phyloP scores from a whole-genome alignment of 2,113 vertebrate genomes.

The Misgurnus anguillicaudatus region DNA sequence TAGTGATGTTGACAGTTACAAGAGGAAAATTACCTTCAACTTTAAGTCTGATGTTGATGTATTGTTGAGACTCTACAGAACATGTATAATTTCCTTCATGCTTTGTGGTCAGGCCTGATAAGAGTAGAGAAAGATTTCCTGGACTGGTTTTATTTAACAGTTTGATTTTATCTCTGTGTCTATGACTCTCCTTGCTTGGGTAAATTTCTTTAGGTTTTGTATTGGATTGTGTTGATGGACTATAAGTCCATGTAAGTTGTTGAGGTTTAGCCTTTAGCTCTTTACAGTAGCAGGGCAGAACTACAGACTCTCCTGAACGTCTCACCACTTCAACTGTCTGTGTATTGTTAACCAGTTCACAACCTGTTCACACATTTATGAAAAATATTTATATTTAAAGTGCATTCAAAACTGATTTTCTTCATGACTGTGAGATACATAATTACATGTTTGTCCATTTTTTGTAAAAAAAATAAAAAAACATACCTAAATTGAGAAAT shows the following conservation, averaged over 20 bases:
- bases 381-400: neutral
- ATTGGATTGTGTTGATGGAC: neutral
- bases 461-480: neutral
- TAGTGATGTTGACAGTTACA: too few species aligned
- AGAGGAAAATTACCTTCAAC: neutral
- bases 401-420: too few species aligned
- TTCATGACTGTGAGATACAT: too few species aligned
- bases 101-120: constrained; percentile 17
- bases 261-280: constrained; percentile 9
- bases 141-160: neutral
- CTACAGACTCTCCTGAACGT: constrained; percentile 5
- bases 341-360: neutral
- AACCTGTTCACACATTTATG: neutral
- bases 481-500: neutral
- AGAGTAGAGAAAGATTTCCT: constrained; percentile 28
- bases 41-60: neutral
- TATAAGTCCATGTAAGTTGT: neutral
- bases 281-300: constrained; percentile 20
- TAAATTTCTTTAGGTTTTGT: neutral
- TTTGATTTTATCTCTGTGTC: constrained; percentile 3
- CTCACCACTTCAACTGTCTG: neutral
- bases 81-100: constrained; percentile 1
- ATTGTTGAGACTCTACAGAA: neutral
- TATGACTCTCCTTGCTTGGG: neutral
- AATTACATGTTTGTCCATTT: too few species aligned